phyloP scores from a whole-genome alignment of 2,113 vertebrate species.

The Echinops telfairi region DNA sequence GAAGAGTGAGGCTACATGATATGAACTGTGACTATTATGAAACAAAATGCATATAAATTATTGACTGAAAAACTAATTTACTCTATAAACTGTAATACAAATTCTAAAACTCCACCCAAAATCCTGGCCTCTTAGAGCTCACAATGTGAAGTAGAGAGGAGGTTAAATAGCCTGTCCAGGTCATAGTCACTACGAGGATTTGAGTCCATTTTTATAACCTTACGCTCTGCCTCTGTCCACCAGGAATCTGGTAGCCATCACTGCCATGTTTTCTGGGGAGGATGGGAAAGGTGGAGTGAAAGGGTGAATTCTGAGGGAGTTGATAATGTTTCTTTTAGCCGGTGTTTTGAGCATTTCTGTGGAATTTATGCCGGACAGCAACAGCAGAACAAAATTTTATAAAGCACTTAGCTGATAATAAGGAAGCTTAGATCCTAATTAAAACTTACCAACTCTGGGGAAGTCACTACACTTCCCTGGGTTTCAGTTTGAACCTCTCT shows the following conservation, averaged over 20 bases:
- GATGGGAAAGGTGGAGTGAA: not conserved
- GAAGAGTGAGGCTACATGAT: too few relatives aligned
- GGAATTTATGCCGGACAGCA: not conserved
- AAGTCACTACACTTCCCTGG: not conserved
- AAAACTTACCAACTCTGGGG: not conserved
- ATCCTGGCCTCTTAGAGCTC: not conserved
- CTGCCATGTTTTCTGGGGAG: not conserved
- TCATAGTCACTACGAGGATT: not conserved
- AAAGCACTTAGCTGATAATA: not conserved
- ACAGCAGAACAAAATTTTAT: not conserved
- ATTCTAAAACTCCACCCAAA: not conserved
- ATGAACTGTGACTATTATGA: too few relatives aligned
- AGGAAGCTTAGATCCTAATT: not conserved
- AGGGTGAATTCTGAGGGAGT: not conserved
- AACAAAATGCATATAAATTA: too few relatives aligned
- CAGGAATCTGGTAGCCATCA: not conserved
- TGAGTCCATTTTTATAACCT: not conserved
- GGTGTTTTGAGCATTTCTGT: not conserved
- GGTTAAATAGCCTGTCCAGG: not conserved
- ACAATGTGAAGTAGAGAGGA: not conserved
- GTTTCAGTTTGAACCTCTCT: slow-evolving; percentile 15
- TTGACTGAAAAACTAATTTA: too few relatives aligned
- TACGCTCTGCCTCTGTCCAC: not conserved
- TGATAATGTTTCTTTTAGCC: slow-evolving; percentile 13
- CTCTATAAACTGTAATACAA: too few relatives aligned